Evolutionary conservation across 1,140 invertebrate species (phyloP).

Genomic region (Drosophila obscura): DNA sequence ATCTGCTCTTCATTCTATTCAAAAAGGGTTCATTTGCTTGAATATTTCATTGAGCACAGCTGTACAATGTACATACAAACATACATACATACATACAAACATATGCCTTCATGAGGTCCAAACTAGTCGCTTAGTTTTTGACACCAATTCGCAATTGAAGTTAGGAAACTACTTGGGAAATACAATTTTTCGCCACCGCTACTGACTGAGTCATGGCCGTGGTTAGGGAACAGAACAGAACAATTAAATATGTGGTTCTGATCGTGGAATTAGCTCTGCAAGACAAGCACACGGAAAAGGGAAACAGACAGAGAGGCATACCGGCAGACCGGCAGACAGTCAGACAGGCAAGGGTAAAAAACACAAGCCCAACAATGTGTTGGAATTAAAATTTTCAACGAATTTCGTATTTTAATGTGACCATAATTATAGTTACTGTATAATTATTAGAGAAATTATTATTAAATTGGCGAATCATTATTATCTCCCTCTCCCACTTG

Average conservation of each 20-base stretch:
- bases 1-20: too few relatives aligned
- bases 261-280: not conserved
- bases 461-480: slow-evolving; percentile 73
- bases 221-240: too few relatives aligned
- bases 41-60: too few relatives aligned
- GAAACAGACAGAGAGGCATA: slow-evolving; percentile 3
- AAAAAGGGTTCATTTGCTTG: too few relatives aligned
- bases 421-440: slow-evolving; percentile 52
- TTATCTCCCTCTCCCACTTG: slow-evolving; percentile 40
- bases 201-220: too few relatives aligned
- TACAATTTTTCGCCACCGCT: too few relatives aligned
- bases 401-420: slow-evolving; percentile 55
- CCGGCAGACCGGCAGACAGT: not conserved
- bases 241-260: not conserved
- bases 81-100: too few relatives aligned
- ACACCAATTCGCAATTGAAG: too few relatives aligned
- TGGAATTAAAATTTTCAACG: slow-evolving; percentile 59
- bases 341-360: not conserved
- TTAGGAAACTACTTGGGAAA: too few relatives aligned
- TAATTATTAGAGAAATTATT: slow-evolving; percentile 70
- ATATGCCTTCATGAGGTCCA: too few relatives aligned
- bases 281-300: not conserved
- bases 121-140: too few relatives aligned
- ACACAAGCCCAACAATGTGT: slow-evolving; percentile 34
- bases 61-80: too few relatives aligned